Evolutionary conservation across 2,797 vertebrate genomes (phyloP).

Genomic region (Orestias chungarensis): DNA sequence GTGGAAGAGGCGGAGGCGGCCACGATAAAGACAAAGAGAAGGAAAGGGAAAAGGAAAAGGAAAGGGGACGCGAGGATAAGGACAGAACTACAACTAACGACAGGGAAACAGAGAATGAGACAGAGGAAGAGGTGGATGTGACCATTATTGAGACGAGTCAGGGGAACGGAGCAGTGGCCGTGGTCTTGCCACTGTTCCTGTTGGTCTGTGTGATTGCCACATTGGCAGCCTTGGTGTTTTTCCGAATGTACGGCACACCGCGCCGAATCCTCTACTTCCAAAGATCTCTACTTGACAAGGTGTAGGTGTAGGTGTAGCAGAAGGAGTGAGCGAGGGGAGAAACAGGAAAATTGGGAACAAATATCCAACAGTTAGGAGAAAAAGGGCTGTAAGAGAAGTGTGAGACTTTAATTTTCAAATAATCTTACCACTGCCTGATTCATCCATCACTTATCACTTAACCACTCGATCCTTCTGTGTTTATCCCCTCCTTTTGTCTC

Average conservation of each 20-base stretch:
- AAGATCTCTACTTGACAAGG: conserved; percentile 84
- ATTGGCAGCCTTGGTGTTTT: conserved; percentile 85
- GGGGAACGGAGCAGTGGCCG: conserved; percentile 63
- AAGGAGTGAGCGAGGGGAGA: conserved; percentile 16
- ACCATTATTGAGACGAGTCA: conserved; percentile 72
- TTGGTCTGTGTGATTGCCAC: conserved; percentile 85
- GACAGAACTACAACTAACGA: conserved; percentile 48
- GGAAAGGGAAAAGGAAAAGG: conserved; percentile 44
- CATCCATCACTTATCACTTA: conserved; percentile 62
- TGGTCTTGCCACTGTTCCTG: conserved; percentile 85
- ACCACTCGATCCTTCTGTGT: conserved; percentile 48
- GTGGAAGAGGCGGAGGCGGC: conserved; percentile 65
- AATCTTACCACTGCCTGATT: conserved; percentile 67
- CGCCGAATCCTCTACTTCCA: conserved; percentile 91
- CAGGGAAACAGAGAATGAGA: conserved; percentile 32
- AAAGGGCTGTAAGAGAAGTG: conserved; percentile 52
- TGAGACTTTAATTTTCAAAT: conserved; percentile 47
- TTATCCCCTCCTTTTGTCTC: conserved; percentile 39
- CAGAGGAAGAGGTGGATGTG: conserved; percentile 70
- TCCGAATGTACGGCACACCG: conserved; percentile 88
- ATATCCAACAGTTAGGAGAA: conserved; percentile 34
- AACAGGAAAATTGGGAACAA: conserved; percentile 35
- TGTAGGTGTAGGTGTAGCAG: conserved; percentile 64
- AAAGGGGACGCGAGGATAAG: conserved; percentile 48
- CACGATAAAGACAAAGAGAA: conserved; percentile 71